Evolutionary conservation across 2,888 invertebrate genomes (phyloP), one percentile per base, ranked within the genome.

Genomic region (Tromatobia lineatoria): DNA sequence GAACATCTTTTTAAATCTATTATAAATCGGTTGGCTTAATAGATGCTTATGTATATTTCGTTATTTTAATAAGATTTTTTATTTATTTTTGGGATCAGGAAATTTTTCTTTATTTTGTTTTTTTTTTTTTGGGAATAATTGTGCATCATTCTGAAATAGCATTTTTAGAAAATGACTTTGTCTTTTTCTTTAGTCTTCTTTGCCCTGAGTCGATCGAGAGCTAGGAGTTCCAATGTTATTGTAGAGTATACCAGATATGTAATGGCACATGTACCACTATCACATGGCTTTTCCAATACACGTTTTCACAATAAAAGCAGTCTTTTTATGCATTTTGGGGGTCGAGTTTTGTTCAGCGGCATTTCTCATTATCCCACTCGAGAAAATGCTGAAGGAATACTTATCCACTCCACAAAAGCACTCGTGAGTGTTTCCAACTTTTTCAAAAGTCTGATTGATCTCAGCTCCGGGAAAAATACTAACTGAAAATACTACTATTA

Each of bases 221-320:
- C 38, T 18, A 45, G 45, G 47, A 59, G 45, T 45, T 54, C 25
- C 38, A 47, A 45, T 79, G 29, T 78, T 47, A 70, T 77, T 83
- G 70, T 70, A 64, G 74, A 25, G 50, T 61, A 47, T 42, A 59
- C 71, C 77, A 59, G 71, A 82, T 77, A 76, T 82, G 64, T 77
- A 82, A 82, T 77, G 77, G 69, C 66, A 57, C 64, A 64, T 47
- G 45, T 38, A 69, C 54, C 23, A 69, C 57, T 54, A 71, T 57
- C 66, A 71, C 66, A 29, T 57, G 57, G 67, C 67, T 77, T 74
- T 76, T 47, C 8, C 71, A 38, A 10, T 50, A 15, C 29, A 38
- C 47, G 13, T 76, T 54, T 42, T 67, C 13, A 45, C 52, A 67
- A 57, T 57, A 67, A 57, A 66, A 66, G 15, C 38, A 61, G 34